Evolutionary conservation across 2,888 invertebrate species (phyloP), one percentile per base, ranked within the genome.

Genomic region (Agrotis exclamationis): DNA sequence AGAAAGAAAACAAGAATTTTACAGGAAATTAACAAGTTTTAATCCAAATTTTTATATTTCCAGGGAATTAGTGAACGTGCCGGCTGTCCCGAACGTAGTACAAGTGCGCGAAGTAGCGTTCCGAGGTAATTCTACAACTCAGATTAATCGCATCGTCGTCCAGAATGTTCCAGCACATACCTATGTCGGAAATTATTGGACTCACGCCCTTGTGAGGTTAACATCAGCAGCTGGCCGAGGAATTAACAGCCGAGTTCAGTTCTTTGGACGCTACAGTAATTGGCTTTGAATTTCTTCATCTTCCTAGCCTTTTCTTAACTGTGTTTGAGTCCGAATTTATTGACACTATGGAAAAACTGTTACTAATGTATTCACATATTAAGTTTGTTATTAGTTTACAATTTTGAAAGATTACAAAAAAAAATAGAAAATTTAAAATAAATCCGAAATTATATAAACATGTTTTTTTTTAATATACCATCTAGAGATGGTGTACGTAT

Each of bases 221-320:
- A 47, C 59, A 3, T 59, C 64, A 59, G 64, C 13, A 0, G 0
- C 18, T 18, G 60, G 64, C 0, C 18, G 3, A 0, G 60, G 14
- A 22, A 28, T 65, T 33, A 7, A 1, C 18, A 5, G 0, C 14
- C 9, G 6, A 3, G 64, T 64, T 5, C 18, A 18, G 22, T 14
- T 64, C 13, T 64, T 4, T 5, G 64, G 64, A 20, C 60, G 20
- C 14, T 64, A 64, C 60, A 14, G 44, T 22, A n/a, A 64, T 20
- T 14, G 47, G 18, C 28, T 14, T 1, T 64, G 20, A 64, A 18
- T 7, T 33, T 39, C 1, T 39, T 39, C 9, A 39, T 39, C 39
- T 39, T 39, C 39, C 39, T 11, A 39, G 39, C 0, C 9, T 39
- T 39, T 39, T 39, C 39, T 2, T 11, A 39, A 11, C 39, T 39